Conservation (phyloP, 2,888 invertebrate genomes). For the Melitaea athalia region DNA sequence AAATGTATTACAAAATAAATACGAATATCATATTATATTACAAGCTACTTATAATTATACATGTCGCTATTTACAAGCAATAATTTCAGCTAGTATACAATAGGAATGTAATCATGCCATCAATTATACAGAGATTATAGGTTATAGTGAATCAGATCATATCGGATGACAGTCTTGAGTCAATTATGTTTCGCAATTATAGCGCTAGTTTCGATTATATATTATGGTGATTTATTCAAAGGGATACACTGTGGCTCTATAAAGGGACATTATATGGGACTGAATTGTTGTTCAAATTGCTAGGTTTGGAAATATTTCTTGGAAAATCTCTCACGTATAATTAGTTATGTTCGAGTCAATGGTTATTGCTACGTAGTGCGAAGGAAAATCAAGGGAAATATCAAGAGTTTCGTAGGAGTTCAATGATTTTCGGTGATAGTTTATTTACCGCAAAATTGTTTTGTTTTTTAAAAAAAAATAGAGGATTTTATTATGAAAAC, state of each 20-base stretch:
- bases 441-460: not conserved
- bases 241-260: constrained; percentile 4
- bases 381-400: not conserved
- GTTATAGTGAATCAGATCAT: constrained; percentile 38
- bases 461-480: no score
- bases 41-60: not conserved
- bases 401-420: not conserved
- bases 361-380: not conserved
- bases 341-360: not conserved
- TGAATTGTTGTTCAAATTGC: not conserved
- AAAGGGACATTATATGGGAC: not conserved
- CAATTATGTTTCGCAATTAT: constrained; percentile 40
- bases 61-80: constrained; percentile 23
- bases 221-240: constrained; percentile 46
- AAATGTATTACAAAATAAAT: not conserved
- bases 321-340: not conserved
- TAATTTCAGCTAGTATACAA: constrained; percentile 32
- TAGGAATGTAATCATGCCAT: constrained; percentile 40
- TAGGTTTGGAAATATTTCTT: not conserved
- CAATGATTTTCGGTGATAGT: not conserved
- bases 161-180: constrained; percentile 40
- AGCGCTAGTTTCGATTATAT: constrained; percentile 1
- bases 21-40: constrained; percentile 5
- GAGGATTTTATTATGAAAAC: no score
- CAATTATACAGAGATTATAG: constrained; percentile 42